Evolutionary conservation across 1,140 invertebrate species (phyloP).

Genomic region (Plectrocnemia conspersa): DNA sequence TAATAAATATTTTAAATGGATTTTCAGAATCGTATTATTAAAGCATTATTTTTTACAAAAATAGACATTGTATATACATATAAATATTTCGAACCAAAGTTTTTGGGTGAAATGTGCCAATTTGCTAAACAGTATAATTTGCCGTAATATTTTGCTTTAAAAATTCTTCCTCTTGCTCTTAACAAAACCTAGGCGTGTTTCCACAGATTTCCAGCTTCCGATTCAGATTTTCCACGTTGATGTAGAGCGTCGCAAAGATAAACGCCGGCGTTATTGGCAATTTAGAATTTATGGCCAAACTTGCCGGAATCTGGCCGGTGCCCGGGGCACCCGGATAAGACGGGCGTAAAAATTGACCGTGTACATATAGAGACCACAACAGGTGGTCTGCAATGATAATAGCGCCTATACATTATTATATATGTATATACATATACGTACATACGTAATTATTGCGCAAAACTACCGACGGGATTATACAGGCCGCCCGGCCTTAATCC

Average conservation of each 20-base stretch:
- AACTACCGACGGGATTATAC: background rate
- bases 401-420: background rate
- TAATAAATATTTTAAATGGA: too few relatives aligned
- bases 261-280: background rate
- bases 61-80: background rate
- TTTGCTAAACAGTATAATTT: background rate
- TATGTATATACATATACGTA: too few relatives aligned
- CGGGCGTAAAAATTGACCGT: too few relatives aligned
- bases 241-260: constrained; percentile 6
- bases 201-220: too few relatives aligned
- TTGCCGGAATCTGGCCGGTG: background rate
- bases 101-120: background rate
- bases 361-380: too few relatives aligned
- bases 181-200: too few relatives aligned
- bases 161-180: background rate
- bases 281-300: constrained; percentile 10
- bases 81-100: background rate
- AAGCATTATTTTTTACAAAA: too few relatives aligned
- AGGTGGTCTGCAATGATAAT: constrained; percentile 3
- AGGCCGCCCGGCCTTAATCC: background rate
- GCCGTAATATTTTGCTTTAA: background rate
- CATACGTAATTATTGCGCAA: constrained; percentile 6
- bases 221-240: background rate
- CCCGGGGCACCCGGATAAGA: background rate
- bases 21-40: too few relatives aligned